Conservation (phyloP, 2,113 vertebrate species). For the Pedetes capensis region DNA sequence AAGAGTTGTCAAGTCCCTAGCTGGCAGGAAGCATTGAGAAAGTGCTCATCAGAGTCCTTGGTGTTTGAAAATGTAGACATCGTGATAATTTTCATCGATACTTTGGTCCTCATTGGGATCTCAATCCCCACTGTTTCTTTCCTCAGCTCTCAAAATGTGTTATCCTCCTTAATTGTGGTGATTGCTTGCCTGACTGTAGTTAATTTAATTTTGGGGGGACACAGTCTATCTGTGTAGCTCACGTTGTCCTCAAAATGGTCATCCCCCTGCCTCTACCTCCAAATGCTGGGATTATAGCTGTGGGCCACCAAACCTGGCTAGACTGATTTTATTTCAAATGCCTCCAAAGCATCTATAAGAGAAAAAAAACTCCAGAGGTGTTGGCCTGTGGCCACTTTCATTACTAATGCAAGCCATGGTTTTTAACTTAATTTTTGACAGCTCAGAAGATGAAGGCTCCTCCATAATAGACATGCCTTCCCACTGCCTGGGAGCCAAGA, state of each 20-base stretch:
- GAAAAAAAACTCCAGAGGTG: not conserved
- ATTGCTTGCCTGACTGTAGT: not conserved
- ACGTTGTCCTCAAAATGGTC: too few species aligned
- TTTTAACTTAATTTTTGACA: slow-evolving; percentile 3
- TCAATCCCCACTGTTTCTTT: not conserved
- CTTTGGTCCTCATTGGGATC: rapidly evolving
- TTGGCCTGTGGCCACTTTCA: not conserved
- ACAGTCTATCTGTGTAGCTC: too few species aligned
- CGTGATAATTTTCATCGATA: not conserved
- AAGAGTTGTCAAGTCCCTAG: not conserved
- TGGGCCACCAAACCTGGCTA: too few species aligned
- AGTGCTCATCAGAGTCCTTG: not conserved
- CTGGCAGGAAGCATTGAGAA: not conserved
- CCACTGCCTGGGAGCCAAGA: not conserved
- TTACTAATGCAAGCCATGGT: not conserved
- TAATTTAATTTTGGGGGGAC: too few species aligned
- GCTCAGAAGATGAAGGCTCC: not conserved
- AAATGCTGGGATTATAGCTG: too few species aligned
- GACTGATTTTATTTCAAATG: not conserved
- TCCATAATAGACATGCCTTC: not conserved
- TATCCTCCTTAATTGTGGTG: not conserved
- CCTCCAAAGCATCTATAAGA: not conserved
- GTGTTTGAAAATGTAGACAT: not conserved
- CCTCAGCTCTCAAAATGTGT: not conserved
- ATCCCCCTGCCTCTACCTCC: too few species aligned